Evolutionary conservation across 2,797 vertebrate genomes (phyloP).

Genomic region (Huso huso): DNA sequence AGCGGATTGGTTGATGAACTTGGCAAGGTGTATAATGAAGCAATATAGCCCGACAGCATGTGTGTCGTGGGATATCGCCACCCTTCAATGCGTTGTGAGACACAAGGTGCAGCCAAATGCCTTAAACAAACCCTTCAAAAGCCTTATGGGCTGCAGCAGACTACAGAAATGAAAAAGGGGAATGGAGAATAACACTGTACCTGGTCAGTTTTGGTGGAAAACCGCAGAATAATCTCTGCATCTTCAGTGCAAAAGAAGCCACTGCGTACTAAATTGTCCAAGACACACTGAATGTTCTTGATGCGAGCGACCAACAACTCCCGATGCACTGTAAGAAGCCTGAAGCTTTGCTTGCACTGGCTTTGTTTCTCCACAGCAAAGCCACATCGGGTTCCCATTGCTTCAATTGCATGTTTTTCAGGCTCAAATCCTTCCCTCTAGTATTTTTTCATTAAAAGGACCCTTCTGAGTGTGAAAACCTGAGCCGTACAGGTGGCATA

Average conservation of each 20-base stretch:
- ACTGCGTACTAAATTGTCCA: constrained; percentile 73
- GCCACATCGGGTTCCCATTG: constrained; percentile 40
- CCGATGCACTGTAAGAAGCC: constrained; percentile 61
- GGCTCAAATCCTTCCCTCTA: neutral
- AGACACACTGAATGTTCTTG: constrained; percentile 73
- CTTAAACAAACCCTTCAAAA: no score
- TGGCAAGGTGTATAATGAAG: no score
- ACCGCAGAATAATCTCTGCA: constrained; percentile 69
- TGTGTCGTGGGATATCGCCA: no score
- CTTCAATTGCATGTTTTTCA: constrained; percentile 16
- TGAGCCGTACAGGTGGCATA: no score
- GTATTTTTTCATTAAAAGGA: no score
- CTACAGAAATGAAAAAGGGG: neutral
- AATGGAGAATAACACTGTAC: constrained; percentile 37
- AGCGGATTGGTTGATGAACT: no score
- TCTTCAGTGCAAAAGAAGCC: constrained; percentile 81
- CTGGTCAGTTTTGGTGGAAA: constrained; percentile 74
- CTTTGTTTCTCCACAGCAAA: constrained; percentile 20
- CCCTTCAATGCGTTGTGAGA: no score
- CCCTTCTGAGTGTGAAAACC: no score
- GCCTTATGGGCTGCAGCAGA: neutral
- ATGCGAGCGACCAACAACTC: constrained; percentile 72
- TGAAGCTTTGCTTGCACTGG: constrained; percentile 20
- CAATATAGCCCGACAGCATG: no score
- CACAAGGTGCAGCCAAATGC: no score